These are phyloP conservation scores for Valencia hispanica DNA, from an alignment of 2,797 vertebrate species.

Conservation along the genomic window DNA sequence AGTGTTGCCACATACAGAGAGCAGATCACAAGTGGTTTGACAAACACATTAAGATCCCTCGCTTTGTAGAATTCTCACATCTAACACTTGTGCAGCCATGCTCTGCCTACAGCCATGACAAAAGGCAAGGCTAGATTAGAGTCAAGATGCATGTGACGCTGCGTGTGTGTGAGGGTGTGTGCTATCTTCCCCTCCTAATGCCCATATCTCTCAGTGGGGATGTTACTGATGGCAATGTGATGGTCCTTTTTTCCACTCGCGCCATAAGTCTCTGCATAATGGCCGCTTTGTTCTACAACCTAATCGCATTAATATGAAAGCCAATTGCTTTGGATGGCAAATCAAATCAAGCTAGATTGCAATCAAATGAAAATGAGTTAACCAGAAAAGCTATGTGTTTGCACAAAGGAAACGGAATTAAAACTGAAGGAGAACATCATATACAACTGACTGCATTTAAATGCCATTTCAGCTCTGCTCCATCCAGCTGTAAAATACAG, in stretches of 20 bases:
- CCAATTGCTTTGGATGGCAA: conserved; percentile 76
- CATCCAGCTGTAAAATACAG: conserved; percentile 39
- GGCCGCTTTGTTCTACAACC: conserved; percentile 72
- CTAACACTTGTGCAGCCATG: conserved; percentile 34
- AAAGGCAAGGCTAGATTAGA: conserved; percentile 41
- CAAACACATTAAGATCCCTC: conserved; percentile 67
- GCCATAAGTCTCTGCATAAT: conserved; percentile 77
- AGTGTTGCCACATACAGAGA: conserved; percentile 46
- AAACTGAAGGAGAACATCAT: conserved; percentile 53
- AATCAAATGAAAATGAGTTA: conserved; percentile 77
- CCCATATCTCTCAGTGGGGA: conserved; percentile 70
- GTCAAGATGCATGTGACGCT: conserved; percentile 32
- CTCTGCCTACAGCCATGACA: conserved; percentile 32
- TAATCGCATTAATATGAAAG: conserved; percentile 81
- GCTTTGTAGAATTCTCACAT: conserved; percentile 43
- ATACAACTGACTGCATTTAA: conserved; percentile 48
- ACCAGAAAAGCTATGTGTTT: conserved; percentile 70
- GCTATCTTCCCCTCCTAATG: conserved; percentile 70
- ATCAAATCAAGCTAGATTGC: conserved; percentile 79
- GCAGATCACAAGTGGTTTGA: conserved; percentile 67
- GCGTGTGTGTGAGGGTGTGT: conserved; percentile 15
- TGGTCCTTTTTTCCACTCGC: conserved; percentile 59
- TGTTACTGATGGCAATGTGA: conserved; percentile 72
- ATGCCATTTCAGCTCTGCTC: conserved; percentile 33
- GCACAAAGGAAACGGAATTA: conserved; percentile 59